Evolutionary conservation across 2,113 vertebrate genomes (phyloP), one percentile per base, ranked within the genome.

Genomic region (Phocoena phocoena): DNA sequence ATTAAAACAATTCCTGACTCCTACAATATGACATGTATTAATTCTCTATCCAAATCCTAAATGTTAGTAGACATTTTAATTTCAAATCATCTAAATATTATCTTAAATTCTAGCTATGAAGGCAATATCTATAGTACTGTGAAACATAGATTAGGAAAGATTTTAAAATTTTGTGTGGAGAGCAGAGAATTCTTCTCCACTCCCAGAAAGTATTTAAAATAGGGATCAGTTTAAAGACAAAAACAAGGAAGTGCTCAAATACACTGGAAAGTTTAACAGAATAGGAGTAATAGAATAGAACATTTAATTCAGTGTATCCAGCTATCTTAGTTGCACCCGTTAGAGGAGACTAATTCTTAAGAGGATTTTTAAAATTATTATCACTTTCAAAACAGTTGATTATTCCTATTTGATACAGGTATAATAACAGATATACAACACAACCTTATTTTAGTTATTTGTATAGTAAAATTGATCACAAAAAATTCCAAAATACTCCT

Each of bases 301-400:
- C 1, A 31, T 63, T 85, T 92, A 65, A n/a, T 93, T 90, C 15
- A 87, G 7, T 0, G 67, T 91, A 62, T 91, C 55, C 82, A 53
- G 36, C 28, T 82, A 63, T 38, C 85, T 90, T 80, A 80, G 36
- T 1, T 80, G 1, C 38, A 90, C 4, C 12, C 5, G 60, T 80
- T 89, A 82, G 0, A 70, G 17, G 8, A 84, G 50, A 96, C 80
- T 53, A 74, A 95, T 83, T 88, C 38, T 79, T 92, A 83, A 92
- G 55, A 73, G 0, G 31, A 92, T 94, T 97, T 96, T 73, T n/a
- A 5, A 58, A 80, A n/a, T 65, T 86, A 50, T 58, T 55, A 67
- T 81, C 93, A 63, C 21, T 80, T 96, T 84, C 53, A 68, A 83
- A 96, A 94, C 8, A 62, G 38, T 12, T 93, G 50, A 90, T 95